Conservation (phyloP, 2,113 vertebrate species). For the Rhinoderma darwinii region DNA sequence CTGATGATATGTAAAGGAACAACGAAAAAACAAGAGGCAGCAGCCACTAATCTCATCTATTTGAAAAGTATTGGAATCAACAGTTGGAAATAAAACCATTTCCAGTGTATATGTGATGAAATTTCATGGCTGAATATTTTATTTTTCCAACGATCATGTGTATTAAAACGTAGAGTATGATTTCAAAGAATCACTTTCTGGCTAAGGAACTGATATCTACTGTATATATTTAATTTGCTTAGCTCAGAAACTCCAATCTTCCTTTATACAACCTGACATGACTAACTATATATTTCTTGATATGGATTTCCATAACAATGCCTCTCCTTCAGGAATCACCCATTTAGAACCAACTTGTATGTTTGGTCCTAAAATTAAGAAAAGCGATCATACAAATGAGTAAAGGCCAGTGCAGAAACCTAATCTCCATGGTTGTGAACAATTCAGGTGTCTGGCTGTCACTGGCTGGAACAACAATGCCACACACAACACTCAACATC, state of each 20-base stretch:
- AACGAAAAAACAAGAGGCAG: constrained; percentile 48
- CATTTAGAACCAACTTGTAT: background rate
- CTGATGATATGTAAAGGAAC: constrained; percentile 48
- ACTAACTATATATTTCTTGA: background rate
- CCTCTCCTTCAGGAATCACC: background rate
- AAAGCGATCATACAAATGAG: too few relatives aligned
- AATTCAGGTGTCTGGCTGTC: background rate
- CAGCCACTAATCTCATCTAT: constrained; percentile 35
- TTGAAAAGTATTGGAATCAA: constrained; percentile 55
- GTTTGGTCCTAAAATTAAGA: background rate
- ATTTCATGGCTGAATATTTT: background rate
- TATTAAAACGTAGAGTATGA: constrained; percentile 7
- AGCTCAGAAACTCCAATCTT: background rate
- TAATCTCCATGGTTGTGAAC: background rate
- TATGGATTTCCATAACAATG: background rate
- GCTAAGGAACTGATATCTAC: background rate
- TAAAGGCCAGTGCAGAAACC: background rate
- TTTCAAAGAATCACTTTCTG: constrained; percentile 25
- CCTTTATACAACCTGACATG: background rate
- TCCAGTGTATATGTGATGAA: background rate
- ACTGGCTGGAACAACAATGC: too few relatives aligned
- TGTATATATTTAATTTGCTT: background rate
- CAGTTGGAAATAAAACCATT: constrained; percentile 37
- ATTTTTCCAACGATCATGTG: constrained; percentile 13
- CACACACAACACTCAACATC: too few relatives aligned